phyloP scores from a whole-genome alignment of 2,797 vertebrate species.

The Diplodus sargus region DNA sequence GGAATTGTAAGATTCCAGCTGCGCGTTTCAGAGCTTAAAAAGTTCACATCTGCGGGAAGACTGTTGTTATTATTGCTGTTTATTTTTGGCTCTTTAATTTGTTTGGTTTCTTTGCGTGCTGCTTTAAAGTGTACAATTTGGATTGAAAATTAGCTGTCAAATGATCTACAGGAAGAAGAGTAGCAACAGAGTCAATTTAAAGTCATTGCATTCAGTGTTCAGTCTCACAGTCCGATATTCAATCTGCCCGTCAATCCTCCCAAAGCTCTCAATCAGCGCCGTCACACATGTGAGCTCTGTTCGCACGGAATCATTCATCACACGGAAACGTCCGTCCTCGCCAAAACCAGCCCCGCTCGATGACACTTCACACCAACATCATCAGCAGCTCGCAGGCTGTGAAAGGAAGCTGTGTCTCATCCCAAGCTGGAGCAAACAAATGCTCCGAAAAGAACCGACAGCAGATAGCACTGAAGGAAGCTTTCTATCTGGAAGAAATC shows the following conservation, averaged over 20 bases:
- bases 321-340: slow-evolving; percentile 38
- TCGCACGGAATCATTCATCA: slow-evolving; percentile 59
- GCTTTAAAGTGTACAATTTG: neutral
- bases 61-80: slow-evolving; percentile 1
- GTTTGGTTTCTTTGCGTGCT: neutral
- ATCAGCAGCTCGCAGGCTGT: slow-evolving; percentile 53
- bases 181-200: slow-evolving; percentile 49
- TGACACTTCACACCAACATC: slow-evolving; percentile 64
- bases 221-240: slow-evolving; percentile 55
- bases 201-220: slow-evolving; percentile 50
- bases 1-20: slow-evolving; percentile 61
- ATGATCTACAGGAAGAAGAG: slow-evolving; percentile 26
- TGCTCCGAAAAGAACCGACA: slow-evolving; percentile 24
- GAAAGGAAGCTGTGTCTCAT: slow-evolving; percentile 59
- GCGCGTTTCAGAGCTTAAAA: slow-evolving; percentile 46
- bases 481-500: slow-evolving; percentile 29
- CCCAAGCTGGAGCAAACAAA: slow-evolving; percentile 57
- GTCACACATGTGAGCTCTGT: slow-evolving; percentile 57
- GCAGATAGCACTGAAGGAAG: slow-evolving; percentile 32
- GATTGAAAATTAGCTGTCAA: slow-evolving; percentile 4
- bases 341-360: slow-evolving; percentile 60
- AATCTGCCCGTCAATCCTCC: slow-evolving; percentile 53
- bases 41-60: slow-evolving; percentile 61
- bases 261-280: slow-evolving; percentile 57
- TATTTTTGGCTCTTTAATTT: neutral